Conservation (phyloP, 1,140 invertebrate genomes). For the Telenomus remus region DNA sequence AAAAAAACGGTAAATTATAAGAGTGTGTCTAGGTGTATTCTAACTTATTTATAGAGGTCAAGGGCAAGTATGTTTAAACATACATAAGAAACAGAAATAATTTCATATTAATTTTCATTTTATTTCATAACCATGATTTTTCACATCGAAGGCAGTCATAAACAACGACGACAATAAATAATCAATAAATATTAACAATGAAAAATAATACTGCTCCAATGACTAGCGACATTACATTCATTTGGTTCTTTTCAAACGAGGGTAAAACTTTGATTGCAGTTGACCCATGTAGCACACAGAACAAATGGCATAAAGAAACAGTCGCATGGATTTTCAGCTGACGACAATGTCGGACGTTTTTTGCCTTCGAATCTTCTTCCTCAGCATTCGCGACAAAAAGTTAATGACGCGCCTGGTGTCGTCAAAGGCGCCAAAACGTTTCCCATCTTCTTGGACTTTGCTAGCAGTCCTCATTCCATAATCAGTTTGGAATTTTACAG, state of each 20-base stretch:
- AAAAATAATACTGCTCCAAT: constrained; percentile 35
- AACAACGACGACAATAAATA: neutral
- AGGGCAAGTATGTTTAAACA: neutral
- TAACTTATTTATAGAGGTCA: neutral
- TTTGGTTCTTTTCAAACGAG: too few species aligned
- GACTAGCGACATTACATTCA: constrained; percentile 25
- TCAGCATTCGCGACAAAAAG: too few species aligned
- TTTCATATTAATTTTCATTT: constrained; percentile 3
- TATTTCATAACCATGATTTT: neutral
- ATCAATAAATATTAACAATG: constrained; percentile 8
- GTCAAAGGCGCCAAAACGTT: too few species aligned
- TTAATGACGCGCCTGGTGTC: too few species aligned
- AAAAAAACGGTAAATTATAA: too few species aligned
- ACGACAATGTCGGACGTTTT: neutral
- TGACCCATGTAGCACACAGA: too few species aligned
- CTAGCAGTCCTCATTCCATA: too few species aligned
- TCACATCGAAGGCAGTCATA: neutral
- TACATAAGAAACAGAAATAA: neutral
- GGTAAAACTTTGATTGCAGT: too few species aligned
- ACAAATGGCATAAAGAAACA: constrained; percentile 23
- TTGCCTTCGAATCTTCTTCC: neutral
- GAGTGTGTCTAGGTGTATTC: too few species aligned
- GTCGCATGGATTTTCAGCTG: constrained; percentile 4
- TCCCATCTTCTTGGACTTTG: too few species aligned
- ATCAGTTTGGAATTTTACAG: too few species aligned